A percentile compares a stretch with the other conserved stretches of the same genome.
phyloP scores from a whole-genome alignment of 2,888 invertebrate genomes.

The Drymonia ruficornis region DNA sequence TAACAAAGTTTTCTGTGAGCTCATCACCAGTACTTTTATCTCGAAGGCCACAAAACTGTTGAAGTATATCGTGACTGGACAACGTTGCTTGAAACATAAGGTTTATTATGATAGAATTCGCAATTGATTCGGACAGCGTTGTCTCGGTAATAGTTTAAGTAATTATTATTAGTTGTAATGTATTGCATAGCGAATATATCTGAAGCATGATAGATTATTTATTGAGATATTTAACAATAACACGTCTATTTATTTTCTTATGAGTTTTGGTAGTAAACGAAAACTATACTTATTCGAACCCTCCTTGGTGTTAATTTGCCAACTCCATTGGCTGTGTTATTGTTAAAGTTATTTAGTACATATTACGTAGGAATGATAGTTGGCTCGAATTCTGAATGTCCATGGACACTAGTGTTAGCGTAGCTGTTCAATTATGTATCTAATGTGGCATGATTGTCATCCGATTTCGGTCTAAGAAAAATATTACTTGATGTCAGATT shows the following conservation, averaged over 20 bases:
- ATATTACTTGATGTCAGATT: neutral
- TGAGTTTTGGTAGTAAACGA: neutral
- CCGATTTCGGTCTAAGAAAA: neutral
- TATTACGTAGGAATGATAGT: neutral
- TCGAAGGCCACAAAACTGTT: slow-evolving; percentile 35
- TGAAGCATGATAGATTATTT: slow-evolving; percentile 1
- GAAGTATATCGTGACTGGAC: slow-evolving; percentile 14
- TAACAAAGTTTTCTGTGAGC: slow-evolving; percentile 36
- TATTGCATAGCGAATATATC: slow-evolving; percentile 6
- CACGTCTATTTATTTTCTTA: no score
- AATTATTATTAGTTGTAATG: neutral
- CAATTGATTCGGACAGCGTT: neutral
- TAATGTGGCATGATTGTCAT: neutral
- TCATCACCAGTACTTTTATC: slow-evolving; percentile 42
- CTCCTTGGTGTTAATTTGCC: no score
- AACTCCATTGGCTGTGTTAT: neutral
- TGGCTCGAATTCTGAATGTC: neutral
- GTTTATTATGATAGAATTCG: neutral
- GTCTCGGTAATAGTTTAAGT: slow-evolving; percentile 1
- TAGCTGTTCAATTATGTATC: no score
- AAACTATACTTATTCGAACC: neutral
- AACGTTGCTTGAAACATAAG: slow-evolving; percentile 20
- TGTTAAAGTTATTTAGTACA: neutral
- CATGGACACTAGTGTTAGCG: no score
- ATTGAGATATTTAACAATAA: neutral